phyloP scores from a whole-genome alignment of 2,888 invertebrate species.

The Eumacrocentrus americanus region DNA sequence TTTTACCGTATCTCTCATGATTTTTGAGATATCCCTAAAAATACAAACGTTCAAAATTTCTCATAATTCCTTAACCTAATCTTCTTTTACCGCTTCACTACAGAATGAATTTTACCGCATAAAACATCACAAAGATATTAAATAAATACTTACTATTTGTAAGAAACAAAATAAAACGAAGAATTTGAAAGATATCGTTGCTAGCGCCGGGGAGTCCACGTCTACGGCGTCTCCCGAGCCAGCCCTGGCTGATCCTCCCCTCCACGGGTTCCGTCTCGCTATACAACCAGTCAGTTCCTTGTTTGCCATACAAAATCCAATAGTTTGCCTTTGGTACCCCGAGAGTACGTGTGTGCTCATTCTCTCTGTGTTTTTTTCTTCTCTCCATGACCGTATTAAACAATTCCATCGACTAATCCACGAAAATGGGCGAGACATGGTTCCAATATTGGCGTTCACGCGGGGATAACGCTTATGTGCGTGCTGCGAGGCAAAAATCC shows the following conservation, averaged over 20 bases:
- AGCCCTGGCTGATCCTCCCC: conserved; percentile 45
- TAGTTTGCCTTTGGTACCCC: conserved; percentile 59
- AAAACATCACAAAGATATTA: no score
- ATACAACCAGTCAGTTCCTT: conserved; percentile 60
- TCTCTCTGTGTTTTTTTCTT: conserved; percentile 37
- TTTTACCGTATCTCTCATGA: no score
- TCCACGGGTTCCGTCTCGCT: conserved; percentile 46
- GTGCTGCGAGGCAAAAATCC: conserved; percentile 36
- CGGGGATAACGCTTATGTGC: conserved; percentile 31
- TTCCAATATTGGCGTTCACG: conserved; percentile 24
- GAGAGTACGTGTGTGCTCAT: conserved; percentile 52
- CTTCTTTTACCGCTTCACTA: no score
- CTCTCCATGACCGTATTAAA: conserved; percentile 15
- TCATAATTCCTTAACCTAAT: no score
- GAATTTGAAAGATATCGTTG: conserved; percentile 8
- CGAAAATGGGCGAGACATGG: conserved; percentile 27
- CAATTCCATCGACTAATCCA: not conserved
- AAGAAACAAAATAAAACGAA: conserved; percentile 1
- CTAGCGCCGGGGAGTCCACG: conserved; percentile 15
- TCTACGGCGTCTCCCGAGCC: conserved; percentile 41
- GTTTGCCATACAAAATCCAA: conserved; percentile 62
- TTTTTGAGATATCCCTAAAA: no score
- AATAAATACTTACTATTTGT: not conserved
- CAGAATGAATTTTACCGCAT: no score
- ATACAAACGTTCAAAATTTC: no score